A percentile compares a stretch with the other conserved stretches of the same genome.
phyloP scores from a whole-genome alignment of 2,113 vertebrate species.

The Trematocara marginatum region DNA sequence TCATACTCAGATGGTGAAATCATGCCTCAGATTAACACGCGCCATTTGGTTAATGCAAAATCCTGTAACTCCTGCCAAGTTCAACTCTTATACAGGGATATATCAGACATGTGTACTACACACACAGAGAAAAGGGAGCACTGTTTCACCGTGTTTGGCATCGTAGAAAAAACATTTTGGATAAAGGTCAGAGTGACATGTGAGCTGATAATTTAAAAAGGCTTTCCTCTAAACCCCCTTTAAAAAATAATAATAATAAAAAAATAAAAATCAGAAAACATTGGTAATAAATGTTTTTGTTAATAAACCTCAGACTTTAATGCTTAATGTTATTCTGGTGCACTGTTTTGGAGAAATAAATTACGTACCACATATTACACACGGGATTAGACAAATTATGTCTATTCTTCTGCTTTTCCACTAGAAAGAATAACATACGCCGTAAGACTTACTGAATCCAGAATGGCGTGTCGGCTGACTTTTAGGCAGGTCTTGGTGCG shows the following conservation, averaged over 20 bases:
- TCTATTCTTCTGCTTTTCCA: not conserved
- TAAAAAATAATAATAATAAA: too few species aligned
- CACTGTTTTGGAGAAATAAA: not conserved
- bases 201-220: not conserved
- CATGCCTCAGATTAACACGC: not conserved
- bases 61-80: not conserved
- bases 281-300: not conserved
- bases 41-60: not conserved
- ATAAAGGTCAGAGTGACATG: not conserved
- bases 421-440: not conserved
- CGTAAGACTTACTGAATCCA: slow-evolving; percentile 83
- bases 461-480: slow-evolving; percentile 83
- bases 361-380: not conserved
- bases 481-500: slow-evolving; percentile 93
- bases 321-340: not conserved
- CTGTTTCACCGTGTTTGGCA: not conserved
- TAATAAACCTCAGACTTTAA: not conserved
- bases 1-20: not conserved
- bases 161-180: rapidly evolving
- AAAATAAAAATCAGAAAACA: not conserved
- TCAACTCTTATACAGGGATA: not conserved
- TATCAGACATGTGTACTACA: not conserved
- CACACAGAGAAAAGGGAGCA: not conserved
- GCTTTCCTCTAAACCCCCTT: not conserved
- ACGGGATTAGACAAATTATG: not conserved